Evolutionary conservation across 2,797 vertebrate species (phyloP).

Genomic region (Sebastes steindachneri): DNA sequence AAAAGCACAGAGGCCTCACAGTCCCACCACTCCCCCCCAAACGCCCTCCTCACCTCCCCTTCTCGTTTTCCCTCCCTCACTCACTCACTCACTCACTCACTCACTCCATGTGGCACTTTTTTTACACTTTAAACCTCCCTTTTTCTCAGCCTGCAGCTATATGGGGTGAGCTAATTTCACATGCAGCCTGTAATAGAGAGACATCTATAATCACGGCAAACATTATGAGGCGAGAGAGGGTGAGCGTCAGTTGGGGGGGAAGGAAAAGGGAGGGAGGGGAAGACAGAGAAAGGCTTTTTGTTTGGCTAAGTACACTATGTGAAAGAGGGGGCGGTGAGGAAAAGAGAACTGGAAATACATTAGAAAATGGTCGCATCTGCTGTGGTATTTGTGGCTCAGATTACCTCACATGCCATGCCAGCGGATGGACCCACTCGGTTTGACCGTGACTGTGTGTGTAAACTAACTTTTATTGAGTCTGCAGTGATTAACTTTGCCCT

Average conservation of each 20-base stretch:
- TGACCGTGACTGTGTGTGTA: constrained; percentile 31
- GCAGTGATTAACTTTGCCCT: constrained; percentile 22
- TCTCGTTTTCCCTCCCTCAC: constrained; percentile 40
- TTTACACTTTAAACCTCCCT: constrained; percentile 36
- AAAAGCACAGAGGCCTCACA: constrained; percentile 76
- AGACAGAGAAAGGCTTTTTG: constrained; percentile 77
- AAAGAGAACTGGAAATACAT: constrained; percentile 67
- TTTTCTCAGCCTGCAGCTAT: constrained; percentile 26
- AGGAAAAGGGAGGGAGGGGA: constrained; percentile 12
- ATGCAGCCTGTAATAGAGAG: constrained; percentile 39
- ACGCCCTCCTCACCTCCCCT: constrained; percentile 23
- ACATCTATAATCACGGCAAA: constrained; percentile 54
- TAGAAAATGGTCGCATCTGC: constrained; percentile 55
- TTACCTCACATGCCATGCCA: constrained; percentile 48
- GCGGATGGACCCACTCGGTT: constrained; percentile 5
- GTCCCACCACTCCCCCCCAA: constrained; percentile 27
- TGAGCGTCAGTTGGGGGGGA: neutral
- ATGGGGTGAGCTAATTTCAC: constrained; percentile 43
- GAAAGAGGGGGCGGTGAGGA: constrained; percentile 67
- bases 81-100: constrained; percentile 27
- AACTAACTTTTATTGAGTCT: constrained; percentile 32
- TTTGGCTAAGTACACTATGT: constrained; percentile 76
- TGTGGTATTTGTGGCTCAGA: constrained; percentile 51
- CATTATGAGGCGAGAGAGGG: constrained; percentile 31
- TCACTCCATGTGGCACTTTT: constrained; percentile 62